phyloP scores from a whole-genome alignment of 2,797 vertebrate genomes.

The Synanceia verrucosa region DNA sequence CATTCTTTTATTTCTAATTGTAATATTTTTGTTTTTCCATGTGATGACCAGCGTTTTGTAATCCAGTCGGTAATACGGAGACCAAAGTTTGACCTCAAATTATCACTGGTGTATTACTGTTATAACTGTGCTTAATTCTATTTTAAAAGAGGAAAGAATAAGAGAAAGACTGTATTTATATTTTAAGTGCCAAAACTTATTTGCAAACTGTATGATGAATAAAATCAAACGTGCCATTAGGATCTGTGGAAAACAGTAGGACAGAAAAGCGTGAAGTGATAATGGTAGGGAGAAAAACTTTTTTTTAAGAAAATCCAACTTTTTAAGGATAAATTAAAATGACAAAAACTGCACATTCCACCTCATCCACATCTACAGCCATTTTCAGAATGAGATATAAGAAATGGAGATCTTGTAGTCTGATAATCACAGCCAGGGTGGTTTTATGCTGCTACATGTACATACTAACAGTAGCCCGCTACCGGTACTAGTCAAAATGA shows the following conservation, averaged over 20 bases:
- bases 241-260: constrained; percentile 59
- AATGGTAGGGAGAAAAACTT: constrained; percentile 16
- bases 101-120: constrained; percentile 70
- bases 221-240: constrained; percentile 74
- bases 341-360: constrained; percentile 71
- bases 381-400: constrained; percentile 62
- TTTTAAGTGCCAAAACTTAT: constrained; percentile 85
- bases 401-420: constrained; percentile 52
- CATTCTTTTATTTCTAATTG: constrained; percentile 32
- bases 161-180: constrained; percentile 74
- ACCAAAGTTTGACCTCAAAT: constrained; percentile 79
- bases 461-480: constrained; percentile 66
- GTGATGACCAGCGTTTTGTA: constrained; percentile 71
- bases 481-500: constrained; percentile 62
- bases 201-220: constrained; percentile 70
- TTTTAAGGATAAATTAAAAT: constrained; percentile 46
- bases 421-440: constrained; percentile 63
- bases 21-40: constrained; percentile 56
- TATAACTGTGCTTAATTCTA: constrained; percentile 74
- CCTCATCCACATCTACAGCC: constrained; percentile 71
- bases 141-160: constrained; percentile 47
- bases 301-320: constrained; percentile 35
- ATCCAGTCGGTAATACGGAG: constrained; percentile 73
- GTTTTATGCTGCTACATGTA: constrained; percentile 78
- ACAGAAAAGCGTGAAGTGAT: constrained; percentile 42